Base-by-base conservation (phyloP, 1,140 invertebrate species). In the Trichonephila clavata region DNA sequence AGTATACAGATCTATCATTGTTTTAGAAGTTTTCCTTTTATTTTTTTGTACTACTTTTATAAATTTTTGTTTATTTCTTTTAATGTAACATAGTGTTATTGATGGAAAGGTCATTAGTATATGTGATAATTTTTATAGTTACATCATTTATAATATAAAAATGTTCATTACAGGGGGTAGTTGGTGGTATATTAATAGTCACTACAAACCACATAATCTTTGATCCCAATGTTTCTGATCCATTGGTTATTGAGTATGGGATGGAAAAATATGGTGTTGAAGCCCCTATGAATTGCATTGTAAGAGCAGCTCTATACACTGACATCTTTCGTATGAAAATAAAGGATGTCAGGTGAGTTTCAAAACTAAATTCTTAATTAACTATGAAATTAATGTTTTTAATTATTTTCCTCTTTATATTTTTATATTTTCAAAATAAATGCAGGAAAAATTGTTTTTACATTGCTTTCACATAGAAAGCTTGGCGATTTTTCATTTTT, bases 201-300 rank as follows among this genome's bases (percentile, higher is more conserved):
- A 99, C 99, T 65, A 99, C 99, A 60, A 99, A 99, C 96, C 99
- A 99, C 80, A 97, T 99, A 94, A 99, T 99, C 99, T 99, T 99
- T 96, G 98, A 99, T 96, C 99, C 99, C 6, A 99, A 99, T 96
- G 98, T 99, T 50, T 98, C 98, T 10, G 99, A 99, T 96, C 97
- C 98, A 4, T 96, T 99, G 94, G 99, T 99, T 57, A 98, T 99
- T 95, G 99, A 99, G 96, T 98, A 99, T 95, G 98, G 99, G 14
- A 97, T 98, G 0, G 99, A 99, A 95, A 97, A 98, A 86, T 99
- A 99, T 96, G 98, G 98, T 59, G 98, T 99, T 84, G 99, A 99
- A 89, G 98, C 98, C 77, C 98, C 98, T 57, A 98, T 99, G 98
- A 98, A 99, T 95, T 98, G 98, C 96, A 98, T 99, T 32, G 98